Evolutionary conservation across 2,888 invertebrate genomes (phyloP), one percentile per base, ranked within the genome.

Genomic region (Lobophora halterata): DNA sequence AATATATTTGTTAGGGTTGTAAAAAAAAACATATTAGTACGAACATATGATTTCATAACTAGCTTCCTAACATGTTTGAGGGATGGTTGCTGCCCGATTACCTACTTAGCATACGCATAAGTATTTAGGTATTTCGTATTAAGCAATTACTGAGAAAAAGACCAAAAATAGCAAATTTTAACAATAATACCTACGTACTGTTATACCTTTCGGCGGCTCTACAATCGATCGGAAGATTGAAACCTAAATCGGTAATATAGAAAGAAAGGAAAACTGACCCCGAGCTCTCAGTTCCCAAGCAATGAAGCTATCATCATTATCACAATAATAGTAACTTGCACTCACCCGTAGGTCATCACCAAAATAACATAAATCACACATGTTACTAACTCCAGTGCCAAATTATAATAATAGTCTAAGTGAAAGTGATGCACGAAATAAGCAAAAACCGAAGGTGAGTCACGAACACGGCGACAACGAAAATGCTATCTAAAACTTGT

Each of bases 391-490:
- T n/a, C 18, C 33, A 46, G 36, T 21, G 40, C 42, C 27, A 37
- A 39, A 52, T 52, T 52, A 52, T 39, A 28, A 39, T 46, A 52
- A 52, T 52, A 39, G 30, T 35, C 23, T 35, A 49, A 47, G 52
- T 49, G 52, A 52, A 52, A 52, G 52, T 49, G 47, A 49, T 47
- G 38, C 33, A 39, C 38, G 31, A 38, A 33, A n/a, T n/a, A 41
- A 39, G 28, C 38, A 46, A 39, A 34, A 36, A 41, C 29, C 5
- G 13, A 25, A 36, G 10, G 41, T 46, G 41, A 44, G 25, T 41
- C 43, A 37, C 40, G 21, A 33, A 35, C 20, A 21, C 29, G 24
- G 27, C 24, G 17, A 10, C 19, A 46, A 41, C 41, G 48, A 31
- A 37, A 43, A 46, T 34, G 9, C 16, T 43, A 41, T 30, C 25